phyloP scores from a whole-genome alignment of 1,140 invertebrate genomes.

The Caerostris darwini region DNA sequence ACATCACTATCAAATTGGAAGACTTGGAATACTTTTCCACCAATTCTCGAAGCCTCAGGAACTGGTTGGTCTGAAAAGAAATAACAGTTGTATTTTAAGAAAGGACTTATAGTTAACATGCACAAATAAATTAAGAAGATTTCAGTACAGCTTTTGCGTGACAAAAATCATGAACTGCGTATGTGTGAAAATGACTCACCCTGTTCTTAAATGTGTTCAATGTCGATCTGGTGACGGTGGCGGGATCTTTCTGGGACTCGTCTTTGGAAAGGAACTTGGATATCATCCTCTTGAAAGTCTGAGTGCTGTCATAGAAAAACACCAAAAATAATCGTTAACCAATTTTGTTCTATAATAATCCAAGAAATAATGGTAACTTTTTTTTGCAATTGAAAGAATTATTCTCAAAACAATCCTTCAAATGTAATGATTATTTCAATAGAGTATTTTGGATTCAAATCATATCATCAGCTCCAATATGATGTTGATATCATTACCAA shows the following conservation, averaged over 20 bases:
- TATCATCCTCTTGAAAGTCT: constrained; percentile 84
- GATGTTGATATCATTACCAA: no score
- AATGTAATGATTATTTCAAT: no score
- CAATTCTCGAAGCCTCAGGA: constrained; percentile 90
- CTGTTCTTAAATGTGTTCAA: constrained; percentile 88
- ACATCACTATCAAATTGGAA: constrained; percentile 94
- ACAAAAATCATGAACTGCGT: not conserved
- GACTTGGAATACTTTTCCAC: constrained; percentile 91
- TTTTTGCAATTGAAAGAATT: no score
- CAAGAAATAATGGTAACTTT: no score
- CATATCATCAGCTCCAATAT: no score
- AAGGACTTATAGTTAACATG: not conserved
- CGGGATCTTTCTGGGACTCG: constrained; percentile 80
- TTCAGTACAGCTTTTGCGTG: not conserved
- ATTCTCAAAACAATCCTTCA: no score
- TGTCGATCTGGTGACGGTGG: constrained; percentile 88
- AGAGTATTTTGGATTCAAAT: no score
- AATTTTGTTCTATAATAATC: not conserved
- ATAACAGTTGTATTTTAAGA: no score
- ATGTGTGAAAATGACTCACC: constrained; percentile 79
- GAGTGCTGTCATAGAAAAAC: constrained; percentile 80
- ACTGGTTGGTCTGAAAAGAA: constrained; percentile 83
- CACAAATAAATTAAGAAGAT: not conserved
- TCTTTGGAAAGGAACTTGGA: constrained; percentile 80
- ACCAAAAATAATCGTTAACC: not conserved